Conservation (phyloP, 1,140 invertebrate genomes). For the Pinna nobilis region DNA sequence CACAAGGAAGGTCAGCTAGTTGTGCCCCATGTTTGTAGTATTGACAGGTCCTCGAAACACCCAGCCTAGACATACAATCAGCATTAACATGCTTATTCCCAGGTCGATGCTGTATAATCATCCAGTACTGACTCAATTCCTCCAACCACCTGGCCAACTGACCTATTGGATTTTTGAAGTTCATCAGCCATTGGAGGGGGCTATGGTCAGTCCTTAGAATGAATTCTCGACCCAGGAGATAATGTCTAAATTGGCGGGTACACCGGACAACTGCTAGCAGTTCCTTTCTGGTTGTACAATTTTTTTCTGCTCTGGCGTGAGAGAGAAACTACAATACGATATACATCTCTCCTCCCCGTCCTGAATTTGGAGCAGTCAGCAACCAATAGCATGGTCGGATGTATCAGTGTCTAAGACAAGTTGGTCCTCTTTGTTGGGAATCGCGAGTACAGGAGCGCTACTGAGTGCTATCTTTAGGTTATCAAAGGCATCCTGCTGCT, state of each 20-base stretch:
- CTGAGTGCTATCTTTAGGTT: background rate
- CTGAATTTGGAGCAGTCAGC: slow-evolving; percentile 11
- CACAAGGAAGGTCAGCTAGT: too few species aligned
- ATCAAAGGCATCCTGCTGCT: slow-evolving; percentile 5
- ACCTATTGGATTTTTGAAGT: too few species aligned
- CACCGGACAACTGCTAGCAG: background rate
- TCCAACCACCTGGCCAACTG: background rate
- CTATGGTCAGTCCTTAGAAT: background rate
- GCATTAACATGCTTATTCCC: background rate
- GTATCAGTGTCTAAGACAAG: slow-evolving; percentile 29
- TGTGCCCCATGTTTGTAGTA: too few species aligned
- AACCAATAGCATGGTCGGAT: slow-evolving; percentile 9
- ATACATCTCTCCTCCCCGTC: background rate
- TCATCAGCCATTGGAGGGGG: too few species aligned
- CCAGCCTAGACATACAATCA: too few species aligned
- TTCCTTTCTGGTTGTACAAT: slow-evolving; percentile 11
- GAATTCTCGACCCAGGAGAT: background rate
- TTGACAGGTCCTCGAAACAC: too few species aligned
- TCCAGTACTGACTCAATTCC: background rate
- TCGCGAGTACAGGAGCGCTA: background rate
- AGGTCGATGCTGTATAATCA: background rate
- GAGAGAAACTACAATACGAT: slow-evolving; percentile 8
- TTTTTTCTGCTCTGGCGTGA: background rate
- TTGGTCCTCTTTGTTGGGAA: background rate
- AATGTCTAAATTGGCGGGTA: slow-evolving; percentile 13